These are phyloP conservation scores for Drosophila suboccidentalis DNA, from an alignment of 2,888 invertebrate genomes.

Conservation along the genomic window DNA sequence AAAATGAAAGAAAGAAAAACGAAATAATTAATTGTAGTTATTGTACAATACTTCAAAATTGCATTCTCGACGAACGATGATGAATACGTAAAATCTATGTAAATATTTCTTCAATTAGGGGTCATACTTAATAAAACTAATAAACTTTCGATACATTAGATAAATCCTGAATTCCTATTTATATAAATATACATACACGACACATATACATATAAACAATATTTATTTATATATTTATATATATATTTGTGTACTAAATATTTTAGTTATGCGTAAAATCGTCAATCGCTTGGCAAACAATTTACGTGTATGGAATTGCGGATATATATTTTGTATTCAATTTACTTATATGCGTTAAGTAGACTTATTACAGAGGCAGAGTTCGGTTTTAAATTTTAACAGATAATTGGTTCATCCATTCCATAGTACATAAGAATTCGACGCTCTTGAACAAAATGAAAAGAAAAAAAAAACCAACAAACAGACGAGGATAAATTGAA, in stretches of 20 bases:
- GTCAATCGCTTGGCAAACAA: slow-evolving; percentile 20
- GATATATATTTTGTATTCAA: slow-evolving; percentile 61
- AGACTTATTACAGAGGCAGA: slow-evolving; percentile 41
- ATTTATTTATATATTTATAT: slow-evolving; percentile 28
- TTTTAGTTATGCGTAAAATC: slow-evolving; percentile 40
- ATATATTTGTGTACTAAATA: slow-evolving; percentile 17
- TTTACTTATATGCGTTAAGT: slow-evolving; percentile 51
- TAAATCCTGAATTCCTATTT: slow-evolving; percentile 49
- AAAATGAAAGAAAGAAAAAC: not conserved
- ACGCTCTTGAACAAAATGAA: not conserved
- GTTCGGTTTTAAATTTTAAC: slow-evolving; percentile 38
- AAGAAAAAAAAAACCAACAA: not conserved
- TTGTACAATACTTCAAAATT: slow-evolving; percentile 41
- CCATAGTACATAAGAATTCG: slow-evolving; percentile 62
- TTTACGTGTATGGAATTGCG: slow-evolving; percentile 40
- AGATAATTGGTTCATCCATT: slow-evolving; percentile 68
- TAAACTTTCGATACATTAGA: slow-evolving; percentile 49
- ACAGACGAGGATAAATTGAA: not conserved
- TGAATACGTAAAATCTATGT: slow-evolving; percentile 48
- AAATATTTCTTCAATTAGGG: slow-evolving; percentile 55
- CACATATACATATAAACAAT: slow-evolving; percentile 14
- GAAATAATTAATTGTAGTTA: slow-evolving; percentile 28
- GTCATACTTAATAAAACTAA: slow-evolving; percentile 51
- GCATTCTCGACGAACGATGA: slow-evolving; percentile 37
- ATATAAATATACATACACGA: slow-evolving; percentile 17